Evolutionary conservation across 2,113 vertebrate genomes (phyloP).

Genomic region (Morone saxatilis): DNA sequence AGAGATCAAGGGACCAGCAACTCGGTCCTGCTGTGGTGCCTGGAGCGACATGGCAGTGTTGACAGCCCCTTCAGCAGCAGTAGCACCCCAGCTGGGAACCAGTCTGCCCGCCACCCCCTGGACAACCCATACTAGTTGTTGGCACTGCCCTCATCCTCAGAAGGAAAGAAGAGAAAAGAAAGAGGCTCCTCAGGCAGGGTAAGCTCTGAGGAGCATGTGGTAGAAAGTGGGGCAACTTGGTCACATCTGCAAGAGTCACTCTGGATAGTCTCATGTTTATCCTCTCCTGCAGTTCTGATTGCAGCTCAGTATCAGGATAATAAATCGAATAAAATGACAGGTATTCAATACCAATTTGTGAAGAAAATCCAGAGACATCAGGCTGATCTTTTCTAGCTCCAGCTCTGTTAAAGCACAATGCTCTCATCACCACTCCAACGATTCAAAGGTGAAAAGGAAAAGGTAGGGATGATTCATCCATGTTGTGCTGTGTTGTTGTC

Average conservation of each 20-base stretch:
- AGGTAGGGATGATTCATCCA: constrained; percentile 49
- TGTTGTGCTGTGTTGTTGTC: constrained; percentile 41
- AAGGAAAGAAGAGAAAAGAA: constrained; percentile 45
- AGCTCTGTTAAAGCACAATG: constrained; percentile 20
- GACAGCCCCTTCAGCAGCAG: constrained; percentile 60
- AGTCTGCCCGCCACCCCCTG: constrained; percentile 43
- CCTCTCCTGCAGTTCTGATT: constrained; percentile 50
- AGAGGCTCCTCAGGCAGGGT: constrained; percentile 63
- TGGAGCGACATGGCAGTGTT: constrained; percentile 55
- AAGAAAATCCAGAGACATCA: not conserved
- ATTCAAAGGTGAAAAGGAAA: constrained; percentile 42
- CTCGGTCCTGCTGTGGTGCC: constrained; percentile 59
- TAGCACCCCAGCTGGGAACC: constrained; percentile 72
- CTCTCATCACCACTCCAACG: not conserved
- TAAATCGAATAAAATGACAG: constrained; percentile 6
- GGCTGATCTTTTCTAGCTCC: not conserved
- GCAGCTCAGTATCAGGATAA: constrained; percentile 18
- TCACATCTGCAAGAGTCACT: constrained; percentile 73
- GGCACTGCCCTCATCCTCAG: constrained; percentile 63
- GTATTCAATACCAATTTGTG: constrained; percentile 31
- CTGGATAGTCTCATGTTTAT: constrained; percentile 58
- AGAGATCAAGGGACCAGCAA: constrained; percentile 60
- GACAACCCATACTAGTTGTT: constrained; percentile 40
- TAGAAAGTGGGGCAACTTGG: constrained; percentile 80
- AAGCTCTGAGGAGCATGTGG: constrained; percentile 52